Percentiles rank a stretch among this genome's conserved stretches.
phyloP scores from a whole-genome alignment of 2,888 invertebrate genomes.

The Orthonychiurus folsomi region DNA sequence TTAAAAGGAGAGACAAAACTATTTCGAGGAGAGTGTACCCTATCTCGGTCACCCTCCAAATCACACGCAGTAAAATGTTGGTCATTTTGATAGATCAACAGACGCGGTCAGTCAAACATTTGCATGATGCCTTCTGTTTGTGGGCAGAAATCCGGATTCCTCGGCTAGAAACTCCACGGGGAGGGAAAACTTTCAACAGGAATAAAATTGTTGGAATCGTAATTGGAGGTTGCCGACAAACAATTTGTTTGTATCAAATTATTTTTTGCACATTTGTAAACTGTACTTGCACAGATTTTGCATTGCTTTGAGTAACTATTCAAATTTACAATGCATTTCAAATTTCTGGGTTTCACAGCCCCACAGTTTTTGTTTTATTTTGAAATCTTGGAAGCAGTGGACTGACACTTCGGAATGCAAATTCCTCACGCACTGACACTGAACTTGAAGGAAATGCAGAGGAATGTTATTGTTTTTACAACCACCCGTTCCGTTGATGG shows the following conservation, averaged over 20 bases:
- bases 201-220: no score
- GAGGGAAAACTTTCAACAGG: no score
- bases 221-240: no score
- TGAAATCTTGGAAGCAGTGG: neutral
- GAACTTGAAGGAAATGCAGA: neutral
- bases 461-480: neutral
- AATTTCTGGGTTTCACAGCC: neutral
- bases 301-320: no score
- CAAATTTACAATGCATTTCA: no score
- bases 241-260: no score
- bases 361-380: neutral
- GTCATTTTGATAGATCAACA: neutral
- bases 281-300: no score
- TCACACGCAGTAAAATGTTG: neutral
- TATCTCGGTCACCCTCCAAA: slow-evolving; percentile 7
- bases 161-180: no score
- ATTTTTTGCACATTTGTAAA: no score
- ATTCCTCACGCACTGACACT: neutral
- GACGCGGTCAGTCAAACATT: neutral
- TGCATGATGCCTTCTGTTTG: no score
- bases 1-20: slow-evolving; percentile 24
- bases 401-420: neutral
- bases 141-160: no score
- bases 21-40: slow-evolving; percentile 20
- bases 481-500: no score